Base-by-base conservation (phyloP, 1,140 invertebrate genomes). In the Zaprionus inermis region DNA sequence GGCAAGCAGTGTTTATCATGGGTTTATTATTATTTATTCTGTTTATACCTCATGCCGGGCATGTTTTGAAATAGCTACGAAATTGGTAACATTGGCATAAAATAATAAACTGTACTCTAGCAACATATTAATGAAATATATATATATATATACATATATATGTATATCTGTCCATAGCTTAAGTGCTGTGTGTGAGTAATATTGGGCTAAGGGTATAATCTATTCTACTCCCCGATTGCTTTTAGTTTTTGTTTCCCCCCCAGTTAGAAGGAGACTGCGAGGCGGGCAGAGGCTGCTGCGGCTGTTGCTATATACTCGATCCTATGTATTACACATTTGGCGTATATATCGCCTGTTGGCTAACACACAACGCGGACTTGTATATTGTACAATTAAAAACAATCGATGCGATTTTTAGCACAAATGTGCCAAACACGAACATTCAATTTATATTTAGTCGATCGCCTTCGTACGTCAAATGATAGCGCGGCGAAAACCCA, bases 371-470 rank as follows among this genome's bases (percentile, higher is more conserved):
- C 75, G 60, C 63, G 58, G 51, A 58, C 54, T 51, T 66, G 54
- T 52, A 58, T 75, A 78, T 81, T 71, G 68, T 63, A 79, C 76
- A 88, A 79, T 88, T 82, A 79, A 82, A 85, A 88, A 76, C 82
- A 86, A 86, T 86, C 81, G 83, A 86, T 82, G 83, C 76, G 83
- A 86, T 81, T 86, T 86, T 84, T 86, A 70, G 79, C 82, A 77
- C 79, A 88, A 82, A 82, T 88, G 82, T 86, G 82, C 79, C 82
- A 86, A 82, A 79, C 82, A 86, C 82, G 82, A 86, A 78, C 82
- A 75, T 88, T 79, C 68, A 76, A 81, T 86, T 76, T 86, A 86
- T 79, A 86, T 82, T 79, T 88, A 88, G 81, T 78, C 81, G 82
- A 85, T 86, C 78, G 81, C 78, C 82, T 82, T 79, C 78, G 64